Base-by-base conservation (phyloP, 2,113 vertebrate genomes). In the Platichthys flesus region DNA sequence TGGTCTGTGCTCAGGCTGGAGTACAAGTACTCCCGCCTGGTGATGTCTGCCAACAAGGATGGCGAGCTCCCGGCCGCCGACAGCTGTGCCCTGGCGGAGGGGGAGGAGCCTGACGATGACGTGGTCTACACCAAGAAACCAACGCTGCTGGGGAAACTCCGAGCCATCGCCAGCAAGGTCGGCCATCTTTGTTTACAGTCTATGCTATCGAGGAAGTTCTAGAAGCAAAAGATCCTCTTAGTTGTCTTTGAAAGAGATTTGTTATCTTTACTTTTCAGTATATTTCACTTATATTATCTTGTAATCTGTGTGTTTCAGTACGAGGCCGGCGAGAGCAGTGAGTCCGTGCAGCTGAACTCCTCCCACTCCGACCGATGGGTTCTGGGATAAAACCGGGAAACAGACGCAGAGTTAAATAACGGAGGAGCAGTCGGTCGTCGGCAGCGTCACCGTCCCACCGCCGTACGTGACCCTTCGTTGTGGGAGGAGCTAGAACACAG, bases 11-110 rank as follows among this genome's bases (percentile, higher is more conserved):
- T 26, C 86, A 99, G 98, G 91, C 71, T 99, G 90, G 97, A 98
- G 90, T 99, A 97, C 86, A 99, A 99, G 83, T 99, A 99, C 93
- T 99, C 97, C 55, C 97, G 97, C 74, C 91, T 99, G 88, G 96
- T 99, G 87, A 98, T 99, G 96, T 96, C 96, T 0, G 94, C 97
- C 0, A 99, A 97, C 91, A 98, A 96, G 85, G 98, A 99, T 23
- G 96, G 97, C 3, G 98, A 99, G 74, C 95, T 99, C 42, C 98
- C 97, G 62, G 97, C 95, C 76, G 96, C 97, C 23, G 98, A 99
- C 93, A 99, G 98, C 91, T 99, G 98, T 81, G 98, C 95, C 70
- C 96, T 99, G 92, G 96, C 95, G 40, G 98, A 98, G 61, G 97
- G 97, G 74, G 98, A 98, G 73, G 97, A 99, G 85, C 91, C 96